Evolutionary conservation across 2,888 invertebrate genomes (phyloP), one percentile per base, ranked within the genome.

Genomic region (Cosmorhoe ocellata): DNA sequence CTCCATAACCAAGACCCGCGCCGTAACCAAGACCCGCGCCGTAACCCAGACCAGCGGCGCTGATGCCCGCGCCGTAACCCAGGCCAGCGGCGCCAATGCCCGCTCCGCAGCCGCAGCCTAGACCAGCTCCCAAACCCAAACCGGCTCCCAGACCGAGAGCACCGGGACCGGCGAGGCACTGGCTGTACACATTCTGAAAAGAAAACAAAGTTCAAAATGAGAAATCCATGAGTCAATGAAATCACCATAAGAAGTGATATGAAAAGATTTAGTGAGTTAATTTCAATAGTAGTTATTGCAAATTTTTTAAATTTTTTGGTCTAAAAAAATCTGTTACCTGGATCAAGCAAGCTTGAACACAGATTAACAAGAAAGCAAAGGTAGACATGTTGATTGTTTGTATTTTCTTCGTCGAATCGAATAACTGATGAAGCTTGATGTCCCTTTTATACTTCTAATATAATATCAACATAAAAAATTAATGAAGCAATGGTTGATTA

Each of bases 291-390:
- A n/a, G n/a, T n/a, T n/a, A n/a, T n/a, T n/a, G n/a, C n/a, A n/a
- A n/a, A n/a, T n/a, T n/a, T n/a, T n/a, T n/a, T n/a, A n/a, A n/a
- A n/a, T n/a, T 18, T 2, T 18, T 24, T 24, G 1, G 24, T 61
- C 13, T 31, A 33, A 33, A 13, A 33, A 27, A 8, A 5, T 11
- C 49, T 34, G 63, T 13, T 51, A 72, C 72, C 60, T 69, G 67
- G 32, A 70, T 47, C 56, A 74, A 58, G 57, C 66, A 64, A 56
- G 64, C 68, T 49, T 72, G 73, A 32, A 67, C 42, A 63, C 66
- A 71, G 38, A 73, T 51, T 3, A 66, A 27, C 2, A 67, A 18
- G 26, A 71, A 58, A 27, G 64, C 49, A 40, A 67, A 62, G 31
- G 61, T 46, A 49, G 64, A 68, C 75, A 75, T 76, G 51, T 51